Percentiles rank a stretch among this genome's conserved stretches.
Conservation (phyloP, 2,888 invertebrate species). For the Hirtodrosophila confusa region DNA sequence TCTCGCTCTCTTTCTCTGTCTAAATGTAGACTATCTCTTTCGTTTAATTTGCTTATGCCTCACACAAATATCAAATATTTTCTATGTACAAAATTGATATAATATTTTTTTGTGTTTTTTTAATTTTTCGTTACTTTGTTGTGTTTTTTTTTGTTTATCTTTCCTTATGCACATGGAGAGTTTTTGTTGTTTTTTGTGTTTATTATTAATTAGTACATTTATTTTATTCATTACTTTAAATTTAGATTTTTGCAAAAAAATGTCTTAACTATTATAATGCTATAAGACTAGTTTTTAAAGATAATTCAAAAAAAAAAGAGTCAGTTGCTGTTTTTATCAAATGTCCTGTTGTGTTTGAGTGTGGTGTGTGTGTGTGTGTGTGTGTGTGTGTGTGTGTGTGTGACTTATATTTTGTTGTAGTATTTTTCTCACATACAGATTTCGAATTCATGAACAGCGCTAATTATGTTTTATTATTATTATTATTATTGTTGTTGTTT, state of each 20-base stretch:
- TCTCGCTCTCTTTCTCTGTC: neutral
- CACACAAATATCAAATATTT: slow-evolving; percentile 3
- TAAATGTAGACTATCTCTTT: slow-evolving; percentile 5
- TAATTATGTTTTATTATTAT: no score
- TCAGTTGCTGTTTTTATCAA: slow-evolving; percentile 21
- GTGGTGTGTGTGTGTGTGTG: neutral
- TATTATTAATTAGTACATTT: slow-evolving; percentile 28
- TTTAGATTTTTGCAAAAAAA: slow-evolving; percentile 47
- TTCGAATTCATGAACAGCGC: neutral
- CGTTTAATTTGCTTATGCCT: no score
- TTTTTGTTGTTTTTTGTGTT: slow-evolving; percentile 17
- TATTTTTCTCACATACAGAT: slow-evolving; percentile 1
- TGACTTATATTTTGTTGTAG: neutral
- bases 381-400: neutral
- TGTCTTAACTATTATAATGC: slow-evolving; percentile 66
- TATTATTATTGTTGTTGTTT: no score
- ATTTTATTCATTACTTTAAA: slow-evolving; percentile 28
- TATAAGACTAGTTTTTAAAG: slow-evolving; percentile 69
- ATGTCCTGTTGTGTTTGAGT: slow-evolving; percentile 14
- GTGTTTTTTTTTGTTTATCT: slow-evolving; percentile 10
- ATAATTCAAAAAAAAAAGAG: slow-evolving; percentile 47
- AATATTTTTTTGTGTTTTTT: no score
- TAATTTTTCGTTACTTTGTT: neutral
- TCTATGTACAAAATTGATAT: neutral
- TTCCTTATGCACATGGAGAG: neutral